phyloP scores from a whole-genome alignment of 2,888 invertebrate genomes.

The Sphaerophoria taeniata region DNA sequence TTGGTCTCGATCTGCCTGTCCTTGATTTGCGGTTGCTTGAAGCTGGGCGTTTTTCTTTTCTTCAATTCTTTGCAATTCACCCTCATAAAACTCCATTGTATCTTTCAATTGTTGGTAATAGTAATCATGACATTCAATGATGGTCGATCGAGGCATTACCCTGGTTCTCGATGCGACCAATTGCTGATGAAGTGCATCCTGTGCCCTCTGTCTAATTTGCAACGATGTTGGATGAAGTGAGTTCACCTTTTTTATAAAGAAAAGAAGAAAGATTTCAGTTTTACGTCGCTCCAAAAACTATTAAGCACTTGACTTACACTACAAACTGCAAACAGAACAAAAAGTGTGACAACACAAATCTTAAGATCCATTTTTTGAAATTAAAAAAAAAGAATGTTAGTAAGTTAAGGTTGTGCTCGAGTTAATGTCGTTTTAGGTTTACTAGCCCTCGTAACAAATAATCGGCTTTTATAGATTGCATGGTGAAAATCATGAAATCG shows the following conservation, averaged over 20 bases:
- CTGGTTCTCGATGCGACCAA: neutral
- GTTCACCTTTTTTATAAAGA: no score
- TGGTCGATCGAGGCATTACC: neutral
- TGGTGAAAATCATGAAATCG: conserved; percentile 9
- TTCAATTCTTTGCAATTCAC: neutral
- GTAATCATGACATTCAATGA: neutral
- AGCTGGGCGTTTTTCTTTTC: neutral
- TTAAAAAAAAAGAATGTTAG: neutral
- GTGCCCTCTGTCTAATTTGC: conserved; percentile 4
- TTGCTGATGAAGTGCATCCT: neutral
- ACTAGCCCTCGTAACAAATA: neutral
- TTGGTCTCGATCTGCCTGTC: neutral
- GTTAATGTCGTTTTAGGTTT: conserved; percentile 1
- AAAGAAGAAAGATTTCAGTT: no score
- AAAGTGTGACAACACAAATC: no score
- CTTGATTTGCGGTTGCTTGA: neutral
- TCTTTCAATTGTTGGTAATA: neutral
- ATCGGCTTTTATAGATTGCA: conserved; percentile 28
- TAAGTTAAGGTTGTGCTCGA: neutral
- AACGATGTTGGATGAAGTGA: neutral
- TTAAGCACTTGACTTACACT: no score
- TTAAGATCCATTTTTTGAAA: no score
- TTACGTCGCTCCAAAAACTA: no score
- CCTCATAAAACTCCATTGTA: neutral
- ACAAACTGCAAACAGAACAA: no score